phyloP scores from a whole-genome alignment of 2,888 invertebrate species.

The Campopleginae sp. region DNA sequence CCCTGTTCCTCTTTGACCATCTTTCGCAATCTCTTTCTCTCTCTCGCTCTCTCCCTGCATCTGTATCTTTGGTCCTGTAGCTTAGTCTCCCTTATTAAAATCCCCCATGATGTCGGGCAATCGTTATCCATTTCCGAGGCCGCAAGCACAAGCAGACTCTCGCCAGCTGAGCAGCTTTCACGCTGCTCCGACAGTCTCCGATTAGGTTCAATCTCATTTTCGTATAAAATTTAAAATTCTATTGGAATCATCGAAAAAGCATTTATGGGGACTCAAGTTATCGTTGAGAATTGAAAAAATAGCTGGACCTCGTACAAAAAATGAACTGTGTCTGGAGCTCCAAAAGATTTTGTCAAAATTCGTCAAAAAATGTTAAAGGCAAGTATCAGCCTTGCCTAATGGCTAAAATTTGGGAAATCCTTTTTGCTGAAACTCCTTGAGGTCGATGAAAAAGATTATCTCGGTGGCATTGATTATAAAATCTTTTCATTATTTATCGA shows the following conservation, averaged over 20 bases:
- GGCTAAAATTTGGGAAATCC: too few species aligned
- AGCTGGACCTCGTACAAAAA: too few species aligned
- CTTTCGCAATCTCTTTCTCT: constrained; percentile 18
- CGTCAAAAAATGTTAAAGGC: too few species aligned
- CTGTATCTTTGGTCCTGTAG: constrained; percentile 29
- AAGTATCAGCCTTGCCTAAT: too few species aligned
- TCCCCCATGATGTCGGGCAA: constrained; percentile 73
- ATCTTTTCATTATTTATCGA: background rate
- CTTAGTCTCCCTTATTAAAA: constrained; percentile 77
- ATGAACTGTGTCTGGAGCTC: too few species aligned
- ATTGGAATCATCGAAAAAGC: background rate
- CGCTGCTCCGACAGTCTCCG: constrained; percentile 20
- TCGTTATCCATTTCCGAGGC: constrained; percentile 68
- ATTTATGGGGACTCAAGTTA: too few species aligned
- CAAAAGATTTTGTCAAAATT: too few species aligned
- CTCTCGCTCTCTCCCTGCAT: constrained; percentile 17
- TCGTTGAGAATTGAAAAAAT: too few species aligned
- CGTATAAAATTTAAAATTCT: background rate
- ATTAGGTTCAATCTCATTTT: constrained; percentile 30
- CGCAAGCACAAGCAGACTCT: constrained; percentile 52
- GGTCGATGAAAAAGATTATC: too few species aligned
- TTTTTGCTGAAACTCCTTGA: too few species aligned
- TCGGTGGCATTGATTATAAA: too few species aligned
- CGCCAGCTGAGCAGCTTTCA: constrained; percentile 44
- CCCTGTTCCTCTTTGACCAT: too few species aligned